Evolutionary conservation across 2,888 invertebrate genomes (phyloP).

Genomic region (Hirtodrosophila duncani): DNA sequence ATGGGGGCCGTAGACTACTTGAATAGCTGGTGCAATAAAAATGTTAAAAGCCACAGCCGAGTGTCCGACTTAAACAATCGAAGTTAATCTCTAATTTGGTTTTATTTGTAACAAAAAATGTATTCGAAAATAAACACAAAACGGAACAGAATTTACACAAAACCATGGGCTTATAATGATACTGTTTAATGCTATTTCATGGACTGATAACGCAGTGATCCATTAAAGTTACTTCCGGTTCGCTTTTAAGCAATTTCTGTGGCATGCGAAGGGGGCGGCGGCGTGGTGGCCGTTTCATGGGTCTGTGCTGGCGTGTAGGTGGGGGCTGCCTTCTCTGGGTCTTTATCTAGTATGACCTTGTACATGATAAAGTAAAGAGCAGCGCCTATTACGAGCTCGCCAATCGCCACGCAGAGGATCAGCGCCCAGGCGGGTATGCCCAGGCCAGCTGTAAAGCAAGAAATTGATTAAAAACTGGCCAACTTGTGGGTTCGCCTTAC

Average conservation of each 20-base stretch:
- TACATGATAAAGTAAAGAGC: slow-evolving; percentile 84
- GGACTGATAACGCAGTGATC: too few species aligned
- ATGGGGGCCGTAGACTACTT: slow-evolving; percentile 9
- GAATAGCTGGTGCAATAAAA: slow-evolving; percentile 40
- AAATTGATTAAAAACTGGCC: too few species aligned
- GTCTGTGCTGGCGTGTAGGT: slow-evolving; percentile 76
- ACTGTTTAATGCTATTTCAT: too few species aligned
- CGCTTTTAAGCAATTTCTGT: slow-evolving; percentile 40
- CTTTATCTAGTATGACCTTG: slow-evolving; percentile 81
- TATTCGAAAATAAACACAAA: slow-evolving; percentile 10
- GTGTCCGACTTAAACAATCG: slow-evolving; percentile 8
- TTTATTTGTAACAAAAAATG: slow-evolving; percentile 30
- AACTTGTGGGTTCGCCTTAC: too few species aligned
- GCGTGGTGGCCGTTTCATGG: slow-evolving; percentile 50
- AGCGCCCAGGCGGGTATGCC: slow-evolving; percentile 89
- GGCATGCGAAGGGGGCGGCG: slow-evolving; percentile 48
- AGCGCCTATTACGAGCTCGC: slow-evolving; percentile 85
- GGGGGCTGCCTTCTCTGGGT: slow-evolving; percentile 71
- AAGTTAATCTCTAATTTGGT: slow-evolving; percentile 23
- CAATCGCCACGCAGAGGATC: slow-evolving; percentile 83
- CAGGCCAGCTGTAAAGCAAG: slow-evolving; percentile 80
- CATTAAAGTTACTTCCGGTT: slow-evolving; percentile 25
- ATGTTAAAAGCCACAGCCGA: slow-evolving; percentile 34
- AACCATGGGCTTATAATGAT: slow-evolving; percentile 5
- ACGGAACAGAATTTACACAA: slow-evolving; percentile 23